Base-by-base conservation (phyloP, 2,113 vertebrate species). In the Nycticryphes semicollaris region DNA sequence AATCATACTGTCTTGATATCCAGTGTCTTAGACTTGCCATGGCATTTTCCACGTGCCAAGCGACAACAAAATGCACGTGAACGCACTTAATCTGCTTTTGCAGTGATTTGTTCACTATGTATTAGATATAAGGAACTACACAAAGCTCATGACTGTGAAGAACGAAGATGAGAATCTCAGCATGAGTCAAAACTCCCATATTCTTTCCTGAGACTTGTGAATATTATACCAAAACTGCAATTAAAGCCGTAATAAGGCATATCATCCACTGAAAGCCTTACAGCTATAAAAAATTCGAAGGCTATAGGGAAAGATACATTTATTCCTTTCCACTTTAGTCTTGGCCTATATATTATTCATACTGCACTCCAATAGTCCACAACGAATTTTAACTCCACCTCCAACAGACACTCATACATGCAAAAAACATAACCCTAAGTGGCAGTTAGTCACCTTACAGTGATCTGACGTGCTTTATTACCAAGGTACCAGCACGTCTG, bases 381-480 rank as follows among this genome's bases (percentile, higher is more conserved):
- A 73, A 91, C 82, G 53, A 35, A 57, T 93, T 96, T 85, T 48
- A 89, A 35, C 47, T 79, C 62, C 62, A 53, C 74, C 90, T 72
- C 77, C 66, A 78, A 23, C 35, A 91, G 72, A 81, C n/a, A 85
- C 16, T 37, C 6, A 19, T 4, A 51, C n/a, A 51, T 10, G 41
- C 45, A 80, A 37, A 76, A 86, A 17, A 1, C 41, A 73, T 25
- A 87, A 86, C 75, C 37, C 64, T 33, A 33, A 59, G 56, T 16
- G n/a, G 77, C 84, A 93, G 53, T 73, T 35, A 66, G 76, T 68
- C 64, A 79, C 24, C 66, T 79, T 22, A 30, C 35, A 87, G 74
- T n/a, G 41, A 72, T 48, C 57, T 33, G 35, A 82, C 53, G 25
- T 7, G 31, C 74, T 87, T 96, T 91, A 79, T 79, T 60, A 94